Evolutionary conservation across 1,140 invertebrate species (phyloP).

Genomic region (Leptoteleia sp.): DNA sequence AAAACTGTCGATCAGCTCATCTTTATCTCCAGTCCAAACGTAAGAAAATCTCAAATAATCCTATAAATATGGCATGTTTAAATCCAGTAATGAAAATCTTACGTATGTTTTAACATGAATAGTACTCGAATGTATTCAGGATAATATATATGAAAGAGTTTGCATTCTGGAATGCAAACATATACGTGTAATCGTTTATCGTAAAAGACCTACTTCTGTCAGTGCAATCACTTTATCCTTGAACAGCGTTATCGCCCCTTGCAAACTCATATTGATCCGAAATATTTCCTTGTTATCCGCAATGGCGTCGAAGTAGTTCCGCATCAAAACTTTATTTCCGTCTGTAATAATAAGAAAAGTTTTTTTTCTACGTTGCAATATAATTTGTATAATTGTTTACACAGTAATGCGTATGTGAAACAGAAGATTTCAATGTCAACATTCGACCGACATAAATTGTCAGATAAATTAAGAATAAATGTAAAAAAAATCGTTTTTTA

Average conservation of each 20-base stretch:
- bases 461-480: too few relatives aligned
- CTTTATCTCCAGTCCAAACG: slow-evolving; percentile 87
- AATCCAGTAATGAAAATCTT: background rate
- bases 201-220: slow-evolving; percentile 67
- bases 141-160: background rate
- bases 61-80: slow-evolving; percentile 56
- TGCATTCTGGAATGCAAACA: too few relatives aligned
- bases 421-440: too few relatives aligned
- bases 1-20: slow-evolving; percentile 86
- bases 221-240: slow-evolving; percentile 83
- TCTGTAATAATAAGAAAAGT: slow-evolving; percentile 43
- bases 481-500: too few relatives aligned
- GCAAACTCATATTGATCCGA: slow-evolving; percentile 86
- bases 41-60: slow-evolving; percentile 83
- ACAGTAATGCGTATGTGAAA: too few relatives aligned
- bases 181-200: too few relatives aligned
- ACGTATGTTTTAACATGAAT: background rate
- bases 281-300: slow-evolving; percentile 91
- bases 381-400: too few relatives aligned
- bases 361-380: slow-evolving; percentile 25
- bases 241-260: slow-evolving; percentile 85
- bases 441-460: too few relatives aligned
- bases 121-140: background rate
- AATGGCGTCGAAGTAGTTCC: slow-evolving; percentile 87
- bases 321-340: slow-evolving; percentile 19